Percentiles rank a stretch among this genome's conserved stretches.
Conservation (phyloP, 2,113 vertebrate species). For the Lethenteron camtschaticum region DNA sequence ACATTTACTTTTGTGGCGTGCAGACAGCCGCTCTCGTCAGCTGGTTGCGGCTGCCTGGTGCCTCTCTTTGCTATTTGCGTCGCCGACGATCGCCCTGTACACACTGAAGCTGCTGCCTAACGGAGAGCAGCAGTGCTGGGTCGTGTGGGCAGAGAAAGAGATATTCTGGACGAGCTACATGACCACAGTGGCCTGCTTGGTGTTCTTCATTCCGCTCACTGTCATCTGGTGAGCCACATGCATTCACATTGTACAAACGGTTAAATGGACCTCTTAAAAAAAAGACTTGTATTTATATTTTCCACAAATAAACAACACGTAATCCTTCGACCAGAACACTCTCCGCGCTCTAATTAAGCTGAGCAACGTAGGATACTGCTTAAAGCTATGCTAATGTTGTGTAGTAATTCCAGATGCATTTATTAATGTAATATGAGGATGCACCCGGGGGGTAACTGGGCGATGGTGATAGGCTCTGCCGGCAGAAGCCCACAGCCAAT, state of each 20-base stretch:
- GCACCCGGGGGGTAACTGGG: too few relatives aligned
- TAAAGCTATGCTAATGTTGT: too few relatives aligned
- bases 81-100: constrained; percentile 35
- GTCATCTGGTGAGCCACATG: constrained; percentile 29
- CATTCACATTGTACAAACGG: not conserved
- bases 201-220: constrained; percentile 36
- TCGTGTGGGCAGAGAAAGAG: constrained; percentile 34
- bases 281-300: not conserved
- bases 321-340: too few relatives aligned
- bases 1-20: not conserved
- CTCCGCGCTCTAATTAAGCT: too few relatives aligned
- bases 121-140: constrained; percentile 37
- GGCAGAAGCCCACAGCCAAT: too few relatives aligned
- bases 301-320: not conserved
- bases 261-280: too few relatives aligned
- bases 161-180: constrained; percentile 35
- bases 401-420: too few relatives aligned
- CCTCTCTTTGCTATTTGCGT: constrained; percentile 36
- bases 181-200: constrained; percentile 32
- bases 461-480: too few relatives aligned
- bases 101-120: constrained; percentile 31
- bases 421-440: too few relatives aligned
- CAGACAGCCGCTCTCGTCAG: constrained; percentile 35
- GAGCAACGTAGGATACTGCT: too few relatives aligned
- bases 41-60: constrained; percentile 27